phyloP scores from a whole-genome alignment of 1,140 invertebrate genomes.

The Myzus persicae region DNA sequence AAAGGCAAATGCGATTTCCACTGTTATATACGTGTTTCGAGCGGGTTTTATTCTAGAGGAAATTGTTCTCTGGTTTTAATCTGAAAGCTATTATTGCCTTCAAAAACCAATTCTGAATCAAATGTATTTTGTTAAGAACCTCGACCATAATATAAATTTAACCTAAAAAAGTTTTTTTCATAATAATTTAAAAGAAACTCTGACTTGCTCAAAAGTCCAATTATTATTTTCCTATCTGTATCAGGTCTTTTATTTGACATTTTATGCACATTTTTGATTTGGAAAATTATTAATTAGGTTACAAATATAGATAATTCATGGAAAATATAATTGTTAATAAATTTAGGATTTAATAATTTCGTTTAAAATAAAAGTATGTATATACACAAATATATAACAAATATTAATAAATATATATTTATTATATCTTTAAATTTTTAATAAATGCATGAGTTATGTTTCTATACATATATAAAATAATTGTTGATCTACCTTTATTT shows the following conservation, averaged over 20 bases:
- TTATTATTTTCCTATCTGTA: neutral
- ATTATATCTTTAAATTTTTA: neutral
- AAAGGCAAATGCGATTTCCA: neutral
- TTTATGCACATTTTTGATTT: neutral
- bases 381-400: no score
- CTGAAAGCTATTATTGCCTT: neutral
- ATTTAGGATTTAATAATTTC: neutral
- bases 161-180: neutral
- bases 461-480: no score
- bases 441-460: neutral
- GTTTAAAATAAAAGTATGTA: neutral
- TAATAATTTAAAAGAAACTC: neutral
- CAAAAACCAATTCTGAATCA: neutral
- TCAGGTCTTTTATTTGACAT: neutral
- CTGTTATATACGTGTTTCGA: neutral
- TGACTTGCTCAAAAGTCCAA: neutral
- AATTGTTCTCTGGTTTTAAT: constrained; percentile 9
- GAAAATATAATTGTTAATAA: neutral
- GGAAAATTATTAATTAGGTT: neutral
- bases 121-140: neutral
- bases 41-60: neutral
- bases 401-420: neutral
- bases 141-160: neutral
- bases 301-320: neutral
- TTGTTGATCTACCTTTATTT: neutral